Evolutionary conservation across 2,888 invertebrate genomes (phyloP), one percentile per base, ranked within the genome.

Genomic region (Calameuta filiformis): DNA sequence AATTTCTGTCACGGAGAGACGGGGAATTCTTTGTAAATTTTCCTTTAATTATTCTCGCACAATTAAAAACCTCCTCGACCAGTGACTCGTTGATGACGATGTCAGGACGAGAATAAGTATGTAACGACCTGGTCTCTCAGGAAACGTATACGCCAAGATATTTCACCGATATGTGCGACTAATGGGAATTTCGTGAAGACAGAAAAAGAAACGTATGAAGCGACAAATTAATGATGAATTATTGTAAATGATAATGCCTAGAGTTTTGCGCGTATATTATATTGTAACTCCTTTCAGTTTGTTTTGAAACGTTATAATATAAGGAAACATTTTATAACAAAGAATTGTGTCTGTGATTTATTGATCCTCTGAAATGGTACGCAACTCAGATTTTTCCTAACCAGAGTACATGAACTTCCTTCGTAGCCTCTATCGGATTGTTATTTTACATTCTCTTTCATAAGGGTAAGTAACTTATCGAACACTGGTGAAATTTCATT

Each of bases 321-420:
- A 90, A 90, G 90, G 85, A 90, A 89, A 89, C 89, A 89, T 90
- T 90, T 90, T 90, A 89, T 90, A 90, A 90, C 87, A 88, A 77
- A 73, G 35, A 33, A 40, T 12, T 71, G 71, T 56, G 56, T 56
- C 9, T 23, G 56, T 56, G 23, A 56, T 56, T 56, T 23, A 23
- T 9, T 56, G 56, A 56, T 23, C 56, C 56, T 56, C 56, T 23
- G 56, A 6, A 56, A 23, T 56, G 15, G 56, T 23, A 56, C 23
- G 56, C 23, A 9, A 23, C 56, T 56, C 9, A 23, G 23, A 33
- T 23, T 12, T 35, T 35, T 1, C 12, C 35, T 3, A 35, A 35
- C 35, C 35, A 35, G 1, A 35, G 12, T 35, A 12, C 12, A 35
- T 35, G 12, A 12, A 35, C 3, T 35, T 56, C 56, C 56, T 9